Conservation (phyloP, 2,888 invertebrate genomes). For the Machimus atricapillus region DNA sequence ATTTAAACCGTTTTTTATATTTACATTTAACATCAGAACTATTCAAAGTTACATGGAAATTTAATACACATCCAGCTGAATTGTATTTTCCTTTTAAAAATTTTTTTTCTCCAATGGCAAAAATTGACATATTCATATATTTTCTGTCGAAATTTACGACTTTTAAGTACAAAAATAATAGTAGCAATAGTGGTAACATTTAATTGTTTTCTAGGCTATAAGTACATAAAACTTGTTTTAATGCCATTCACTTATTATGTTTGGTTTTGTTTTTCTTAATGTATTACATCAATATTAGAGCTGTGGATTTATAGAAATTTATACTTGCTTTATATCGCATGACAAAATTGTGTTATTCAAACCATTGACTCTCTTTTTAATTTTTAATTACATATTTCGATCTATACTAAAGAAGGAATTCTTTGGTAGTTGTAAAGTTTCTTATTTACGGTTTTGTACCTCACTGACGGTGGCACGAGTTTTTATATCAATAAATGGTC, state of each 20-base stretch:
- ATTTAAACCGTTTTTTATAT: neutral
- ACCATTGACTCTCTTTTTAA: neutral
- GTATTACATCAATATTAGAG: neutral
- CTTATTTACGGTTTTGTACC: neutral
- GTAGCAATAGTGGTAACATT: constrained; percentile 4
- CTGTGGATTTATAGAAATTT: neutral
- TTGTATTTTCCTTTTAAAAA: neutral
- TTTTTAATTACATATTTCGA: neutral
- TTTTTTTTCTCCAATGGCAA: neutral
- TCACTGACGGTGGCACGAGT: neutral
- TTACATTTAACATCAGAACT: constrained; percentile 23
- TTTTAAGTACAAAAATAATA: constrained; percentile 37
- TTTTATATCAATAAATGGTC: neutral
- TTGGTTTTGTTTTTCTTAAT: neutral
- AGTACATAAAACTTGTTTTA: constrained; percentile 11
- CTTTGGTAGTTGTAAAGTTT: neutral
- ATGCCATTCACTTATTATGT: neutral
- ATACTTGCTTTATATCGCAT: neutral
- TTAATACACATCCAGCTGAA: neutral
- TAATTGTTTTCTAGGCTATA: constrained; percentile 1
- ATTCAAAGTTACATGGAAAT: constrained; percentile 31
- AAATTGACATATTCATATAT: neutral
- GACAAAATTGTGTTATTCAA: neutral
- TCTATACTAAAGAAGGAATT: neutral
- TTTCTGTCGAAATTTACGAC: neutral